Evolutionary conservation across 2,797 vertebrate species (phyloP).

Genomic region (Clamator glandarius): DNA sequence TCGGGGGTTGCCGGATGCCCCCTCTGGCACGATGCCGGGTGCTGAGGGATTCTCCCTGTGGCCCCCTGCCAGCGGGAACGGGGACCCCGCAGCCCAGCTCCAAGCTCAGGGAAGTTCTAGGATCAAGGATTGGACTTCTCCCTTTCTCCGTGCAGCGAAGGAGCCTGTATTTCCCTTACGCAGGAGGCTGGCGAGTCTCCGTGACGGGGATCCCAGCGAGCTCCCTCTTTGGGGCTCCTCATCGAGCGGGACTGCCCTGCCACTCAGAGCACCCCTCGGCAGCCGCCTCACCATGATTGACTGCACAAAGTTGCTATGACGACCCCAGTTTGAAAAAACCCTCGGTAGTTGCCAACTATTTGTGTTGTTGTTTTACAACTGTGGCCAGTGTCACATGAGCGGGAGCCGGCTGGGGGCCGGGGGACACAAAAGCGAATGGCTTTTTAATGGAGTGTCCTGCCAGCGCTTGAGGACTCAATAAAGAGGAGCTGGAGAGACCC

Average conservation of each 20-base stretch:
- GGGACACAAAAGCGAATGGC: constrained; percentile 82
- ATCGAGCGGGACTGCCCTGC: background rate
- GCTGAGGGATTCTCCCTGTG: constrained; percentile 26
- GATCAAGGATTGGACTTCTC: background rate
- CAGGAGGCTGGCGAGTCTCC: background rate
- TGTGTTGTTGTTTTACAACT: constrained; percentile 84
- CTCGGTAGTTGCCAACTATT: constrained; percentile 81
- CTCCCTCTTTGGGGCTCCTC: background rate
- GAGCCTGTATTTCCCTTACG: accelerated
- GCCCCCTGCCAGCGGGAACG: background rate
- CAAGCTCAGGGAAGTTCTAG: background rate
- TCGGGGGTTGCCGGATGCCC: background rate
- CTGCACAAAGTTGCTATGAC: constrained; percentile 81
- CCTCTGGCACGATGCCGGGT: background rate
- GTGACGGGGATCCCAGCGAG: constrained; percentile 24
- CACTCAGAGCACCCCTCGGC: constrained; percentile 56
- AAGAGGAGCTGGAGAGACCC: constrained; percentile 75
- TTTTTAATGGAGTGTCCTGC: constrained; percentile 86
- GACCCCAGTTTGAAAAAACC: constrained; percentile 78
- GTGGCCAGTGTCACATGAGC: constrained; percentile 83
- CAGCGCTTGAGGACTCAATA: constrained; percentile 83
- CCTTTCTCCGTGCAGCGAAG: background rate
- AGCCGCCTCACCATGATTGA: constrained; percentile 74
- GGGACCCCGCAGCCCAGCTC: background rate
- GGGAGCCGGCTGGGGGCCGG: constrained; percentile 84